Conservation (phyloP, 2,113 vertebrate genomes). For the Lophochroa leadbeateri region DNA sequence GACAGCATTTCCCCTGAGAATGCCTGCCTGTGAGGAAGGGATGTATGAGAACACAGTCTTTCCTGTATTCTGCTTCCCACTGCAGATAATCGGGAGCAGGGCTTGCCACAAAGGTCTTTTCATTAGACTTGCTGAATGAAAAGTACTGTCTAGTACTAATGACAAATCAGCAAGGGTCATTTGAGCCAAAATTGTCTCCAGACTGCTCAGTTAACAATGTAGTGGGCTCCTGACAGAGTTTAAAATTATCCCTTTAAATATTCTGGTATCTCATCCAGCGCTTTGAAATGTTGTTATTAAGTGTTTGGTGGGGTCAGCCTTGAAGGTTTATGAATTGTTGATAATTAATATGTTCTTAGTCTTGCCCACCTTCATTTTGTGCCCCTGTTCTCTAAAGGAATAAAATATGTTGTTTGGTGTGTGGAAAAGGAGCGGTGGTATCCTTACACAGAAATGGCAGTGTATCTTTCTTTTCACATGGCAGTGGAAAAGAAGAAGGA, state of each 20-base stretch:
- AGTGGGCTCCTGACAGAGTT: background rate
- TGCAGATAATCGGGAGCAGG: background rate
- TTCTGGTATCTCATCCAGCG: background rate
- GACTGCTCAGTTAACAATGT: background rate
- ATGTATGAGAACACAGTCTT: background rate
- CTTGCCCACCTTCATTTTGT: background rate
- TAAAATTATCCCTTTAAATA: background rate
- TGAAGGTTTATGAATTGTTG: background rate
- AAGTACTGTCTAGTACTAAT: slow-evolving; percentile 38
- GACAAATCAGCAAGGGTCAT: slow-evolving; percentile 37
- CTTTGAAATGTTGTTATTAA: background rate
- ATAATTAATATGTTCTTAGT: background rate
- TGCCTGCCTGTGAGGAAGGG: slow-evolving; percentile 20
- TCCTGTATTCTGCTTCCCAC: slow-evolving; percentile 60
- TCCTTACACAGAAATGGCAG: background rate
- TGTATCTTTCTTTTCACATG: slow-evolving; percentile 33
- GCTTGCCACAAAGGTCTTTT: slow-evolving; percentile 54
- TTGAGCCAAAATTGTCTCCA: slow-evolving; percentile 1
- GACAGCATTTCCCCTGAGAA: slow-evolving; percentile 21
- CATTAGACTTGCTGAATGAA: slow-evolving; percentile 57
- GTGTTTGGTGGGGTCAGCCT: background rate
- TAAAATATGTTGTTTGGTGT: background rate
- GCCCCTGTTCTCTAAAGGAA: background rate
- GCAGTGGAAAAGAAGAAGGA: slow-evolving; percentile 99
- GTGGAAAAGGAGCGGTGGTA: background rate